Percentiles rank a stretch among this genome's conserved stretches.
Evolutionary conservation across 2,888 invertebrate genomes (phyloP).

Genomic region (Exocentrus adspersus): DNA sequence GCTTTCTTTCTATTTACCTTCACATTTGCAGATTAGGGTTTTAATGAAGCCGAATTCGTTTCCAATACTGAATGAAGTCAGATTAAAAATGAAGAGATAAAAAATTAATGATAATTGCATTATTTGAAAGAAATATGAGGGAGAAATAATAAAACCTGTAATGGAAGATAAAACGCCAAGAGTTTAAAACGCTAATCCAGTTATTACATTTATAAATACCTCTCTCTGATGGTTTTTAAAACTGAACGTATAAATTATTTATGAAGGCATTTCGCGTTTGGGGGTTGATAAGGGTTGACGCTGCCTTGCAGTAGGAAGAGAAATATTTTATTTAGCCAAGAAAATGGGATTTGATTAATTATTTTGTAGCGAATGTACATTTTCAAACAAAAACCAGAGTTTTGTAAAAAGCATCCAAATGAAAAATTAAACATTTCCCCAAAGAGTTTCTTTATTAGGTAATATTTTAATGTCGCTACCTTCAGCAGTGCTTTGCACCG

Average conservation of each 20-base stretch:
- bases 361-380: not conserved
- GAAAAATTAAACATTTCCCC: too few species aligned
- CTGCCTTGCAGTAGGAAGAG: slow-evolving; percentile 16
- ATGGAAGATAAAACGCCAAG: too few species aligned
- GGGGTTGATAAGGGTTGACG: slow-evolving; percentile 34
- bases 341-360: slow-evolving; percentile 13
- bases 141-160: too few species aligned
- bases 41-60: slow-evolving; percentile 13
- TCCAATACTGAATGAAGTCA: not conserved
- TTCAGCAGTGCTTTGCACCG: too few species aligned
- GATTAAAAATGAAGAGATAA: too few species aligned
- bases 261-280: slow-evolving; percentile 19
- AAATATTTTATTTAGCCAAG: slow-evolving; percentile 11
- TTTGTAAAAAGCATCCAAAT: too few species aligned
- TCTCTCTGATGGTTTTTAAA: not conserved
- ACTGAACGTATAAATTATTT: slow-evolving; percentile 31
- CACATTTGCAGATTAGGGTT: slow-evolving; percentile 16
- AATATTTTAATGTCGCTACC: too few species aligned
- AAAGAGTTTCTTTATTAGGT: too few species aligned
- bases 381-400: not conserved
- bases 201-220: not conserved
- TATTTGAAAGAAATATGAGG: too few species aligned
- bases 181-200: too few species aligned
- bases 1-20: slow-evolving; percentile 19
- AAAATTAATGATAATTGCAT: too few species aligned